A percentile compares a stretch with the other conserved stretches of the same genome.
phyloP scores from a whole-genome alignment of 1,140 invertebrate species.

The Zaprionus capensis region DNA sequence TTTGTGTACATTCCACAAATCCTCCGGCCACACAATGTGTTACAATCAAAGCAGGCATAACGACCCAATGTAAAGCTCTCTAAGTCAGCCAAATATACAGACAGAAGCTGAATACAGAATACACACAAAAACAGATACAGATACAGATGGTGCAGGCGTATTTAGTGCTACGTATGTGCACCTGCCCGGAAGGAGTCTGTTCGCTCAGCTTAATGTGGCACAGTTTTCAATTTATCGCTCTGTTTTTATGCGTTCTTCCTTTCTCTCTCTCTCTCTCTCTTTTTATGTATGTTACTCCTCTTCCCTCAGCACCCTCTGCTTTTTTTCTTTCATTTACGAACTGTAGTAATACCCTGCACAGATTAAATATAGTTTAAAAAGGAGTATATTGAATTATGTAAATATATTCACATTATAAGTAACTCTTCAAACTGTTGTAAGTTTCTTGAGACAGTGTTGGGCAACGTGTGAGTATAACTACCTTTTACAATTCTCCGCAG shows the following conservation, averaged over 20 bases:
- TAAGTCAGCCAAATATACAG: conserved; percentile 6
- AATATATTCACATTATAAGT: neutral
- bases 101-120: neutral
- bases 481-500: neutral
- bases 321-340: neutral
- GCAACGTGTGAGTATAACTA: neutral
- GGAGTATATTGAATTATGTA: neutral
- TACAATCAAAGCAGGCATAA: conserved; percentile 39
- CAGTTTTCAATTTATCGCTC: conserved; percentile 48
- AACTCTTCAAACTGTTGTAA: neutral
- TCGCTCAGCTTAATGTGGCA: conserved; percentile 29
- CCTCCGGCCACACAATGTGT: conserved; percentile 31
- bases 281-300: too few species aligned
- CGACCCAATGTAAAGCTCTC: conserved; percentile 25
- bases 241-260: conserved; percentile 31
- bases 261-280: neutral
- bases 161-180: conserved; percentile 33
- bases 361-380: neutral
- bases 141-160: conserved; percentile 6
- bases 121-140: conserved; percentile 1
- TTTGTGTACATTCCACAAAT: conserved; percentile 16
- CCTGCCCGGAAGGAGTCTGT: conserved; percentile 26
- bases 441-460: neutral
- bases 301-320: neutral
- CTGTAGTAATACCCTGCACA: neutral